Evolutionary conservation across 2,888 invertebrate genomes (phyloP), one percentile per base, ranked within the genome.

Genomic region (Lasioglossum malachurum): DNA sequence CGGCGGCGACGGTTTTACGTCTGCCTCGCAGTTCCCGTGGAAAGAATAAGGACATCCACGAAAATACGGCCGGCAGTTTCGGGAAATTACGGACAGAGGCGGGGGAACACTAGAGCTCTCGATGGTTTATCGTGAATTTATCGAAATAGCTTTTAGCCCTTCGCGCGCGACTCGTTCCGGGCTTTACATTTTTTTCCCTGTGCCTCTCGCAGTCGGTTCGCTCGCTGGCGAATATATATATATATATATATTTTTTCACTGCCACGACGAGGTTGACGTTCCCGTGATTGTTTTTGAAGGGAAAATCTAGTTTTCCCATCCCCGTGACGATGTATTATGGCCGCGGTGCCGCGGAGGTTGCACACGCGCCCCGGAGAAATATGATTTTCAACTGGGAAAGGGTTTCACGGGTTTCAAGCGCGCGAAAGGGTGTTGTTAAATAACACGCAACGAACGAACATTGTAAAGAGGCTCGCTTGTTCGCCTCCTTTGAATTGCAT

Each of bases 1-100:
- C 82, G 75, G 72, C 72, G 80, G 80, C 81, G 88, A 86, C 86
- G 75, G 86, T 80, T 88, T 79, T 78, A 77, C 83, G 74, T 82
- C 76, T 69, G 75, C 69, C 75, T 64, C 71, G 79, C 60, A 74
- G 60, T 82, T 86, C 77, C 38, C 71, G 60, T 69, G 23, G 44
- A 82, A 87, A 82, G 82, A 60, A 74, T 60, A 74, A 72, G 77
- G 53, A 76, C 73, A 75, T 79, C 44, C 71, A 35, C 44, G 78
- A 74, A 78, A 79, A 76, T 85, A 85, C 64, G 38, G 64, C 27
- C 75, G 23, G 71, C 75, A 76, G 69, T 85, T 85, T 84, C 23
- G 19, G 16, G 67, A 78, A 85, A 85, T 84, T 78, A 73, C 74
- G 27, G 23, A 23, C 53, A 27, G 19, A 31, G 27, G 19, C 8